Conservation (phyloP, 2,797 vertebrate genomes). For the Rhinella marina region DNA sequence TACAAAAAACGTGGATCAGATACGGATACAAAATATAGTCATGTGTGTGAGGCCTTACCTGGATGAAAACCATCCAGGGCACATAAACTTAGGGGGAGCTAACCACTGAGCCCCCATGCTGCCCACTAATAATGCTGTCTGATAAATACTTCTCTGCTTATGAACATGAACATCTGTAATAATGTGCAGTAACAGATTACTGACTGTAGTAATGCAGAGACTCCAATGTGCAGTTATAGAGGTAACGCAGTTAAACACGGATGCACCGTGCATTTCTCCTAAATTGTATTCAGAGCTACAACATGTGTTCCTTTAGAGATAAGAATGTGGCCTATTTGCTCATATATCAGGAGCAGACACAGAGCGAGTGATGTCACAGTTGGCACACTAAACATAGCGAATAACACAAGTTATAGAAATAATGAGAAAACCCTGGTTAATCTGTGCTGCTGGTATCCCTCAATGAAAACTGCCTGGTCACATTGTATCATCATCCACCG, state of each 20-base stretch:
- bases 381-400: slow-evolving; percentile 16
- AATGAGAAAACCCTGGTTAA: slow-evolving; percentile 7
- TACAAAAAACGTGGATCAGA: too few relatives aligned
- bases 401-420: not conserved
- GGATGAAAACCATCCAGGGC: not conserved
- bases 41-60: not conserved
- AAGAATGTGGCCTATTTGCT: slow-evolving; percentile 7
- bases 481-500: not conserved
- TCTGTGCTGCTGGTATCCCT: not conserved
- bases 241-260: not conserved
- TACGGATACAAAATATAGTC: too few relatives aligned
- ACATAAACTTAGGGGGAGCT: not conserved
- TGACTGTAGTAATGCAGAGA: not conserved
- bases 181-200: not conserved
- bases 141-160: not conserved
- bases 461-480: not conserved
- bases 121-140: not conserved
- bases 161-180: not conserved
- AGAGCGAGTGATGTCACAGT: slow-evolving; percentile 12
- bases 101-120: not conserved
- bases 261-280: not conserved
- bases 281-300: slow-evolving; percentile 1
- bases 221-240: not conserved
- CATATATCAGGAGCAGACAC: slow-evolving; percentile 21
- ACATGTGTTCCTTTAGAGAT: slow-evolving; percentile 49